phyloP scores from a whole-genome alignment of 2,113 vertebrate species.

The Cathartes aura region DNA sequence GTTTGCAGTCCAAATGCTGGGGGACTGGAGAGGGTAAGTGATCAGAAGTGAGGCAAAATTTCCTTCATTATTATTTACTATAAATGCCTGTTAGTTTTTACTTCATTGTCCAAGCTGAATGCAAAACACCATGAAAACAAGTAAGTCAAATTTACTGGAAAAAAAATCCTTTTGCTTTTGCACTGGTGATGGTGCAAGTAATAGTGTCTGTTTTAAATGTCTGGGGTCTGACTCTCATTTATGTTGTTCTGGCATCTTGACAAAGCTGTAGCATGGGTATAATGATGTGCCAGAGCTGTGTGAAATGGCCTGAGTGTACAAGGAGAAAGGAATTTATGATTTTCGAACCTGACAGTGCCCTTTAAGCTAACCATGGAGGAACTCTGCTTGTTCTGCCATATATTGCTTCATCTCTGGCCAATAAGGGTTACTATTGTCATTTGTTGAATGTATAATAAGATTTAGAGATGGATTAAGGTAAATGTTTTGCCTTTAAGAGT shows the following conservation, averaged over 20 bases:
- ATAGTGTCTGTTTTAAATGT: neutral
- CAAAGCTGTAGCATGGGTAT: neutral
- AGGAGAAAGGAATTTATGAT: neutral
- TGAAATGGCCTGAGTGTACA: neutral
- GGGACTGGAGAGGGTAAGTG: neutral
- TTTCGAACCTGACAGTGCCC: neutral
- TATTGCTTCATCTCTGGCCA: neutral
- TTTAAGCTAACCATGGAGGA: neutral
- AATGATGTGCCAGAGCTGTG: neutral
- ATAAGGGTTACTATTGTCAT: neutral
- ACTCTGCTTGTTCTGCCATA: neutral
- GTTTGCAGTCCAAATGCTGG: neutral
- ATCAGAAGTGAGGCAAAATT: neutral
- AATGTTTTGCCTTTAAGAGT: conserved; percentile 12
- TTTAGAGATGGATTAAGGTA: conserved; percentile 14
- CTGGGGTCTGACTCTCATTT: neutral
- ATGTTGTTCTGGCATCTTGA: neutral
- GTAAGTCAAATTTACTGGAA: neutral
- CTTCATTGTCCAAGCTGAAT: neutral
- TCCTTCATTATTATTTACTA: neutral
- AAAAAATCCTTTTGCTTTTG: neutral
- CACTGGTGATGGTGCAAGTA: neutral
- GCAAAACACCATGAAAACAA: neutral
- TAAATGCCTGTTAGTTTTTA: neutral
- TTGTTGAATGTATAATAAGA: neutral